phyloP scores from a whole-genome alignment of 2,113 vertebrate genomes.

The Pycnonotus jocosus region DNA sequence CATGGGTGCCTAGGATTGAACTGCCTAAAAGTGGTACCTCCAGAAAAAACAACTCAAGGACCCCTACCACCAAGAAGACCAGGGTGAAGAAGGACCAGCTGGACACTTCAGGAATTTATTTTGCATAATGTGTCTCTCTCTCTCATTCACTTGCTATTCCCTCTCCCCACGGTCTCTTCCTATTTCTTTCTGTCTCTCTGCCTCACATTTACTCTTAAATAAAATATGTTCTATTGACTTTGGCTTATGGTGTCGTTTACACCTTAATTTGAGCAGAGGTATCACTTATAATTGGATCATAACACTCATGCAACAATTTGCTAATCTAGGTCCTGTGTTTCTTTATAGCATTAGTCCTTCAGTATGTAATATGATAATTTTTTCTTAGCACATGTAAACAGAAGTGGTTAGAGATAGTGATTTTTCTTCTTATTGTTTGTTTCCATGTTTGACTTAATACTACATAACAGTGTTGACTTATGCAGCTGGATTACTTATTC shows the following conservation, averaged over 20 bases:
- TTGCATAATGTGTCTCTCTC: not conserved
- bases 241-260: not conserved
- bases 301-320: not conserved
- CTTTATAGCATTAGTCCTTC: not conserved
- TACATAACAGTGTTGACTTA: not conserved
- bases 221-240: not conserved
- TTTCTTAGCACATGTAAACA: not conserved
- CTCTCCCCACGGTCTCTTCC: not conserved
- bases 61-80: not conserved
- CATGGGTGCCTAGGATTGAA: not conserved
- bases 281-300: not conserved
- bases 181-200: not conserved
- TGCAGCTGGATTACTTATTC: not conserved
- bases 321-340: not conserved
- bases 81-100: not conserved
- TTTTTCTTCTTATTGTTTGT: not conserved
- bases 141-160: not conserved
- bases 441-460: not conserved
- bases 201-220: not conserved
- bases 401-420: not conserved
- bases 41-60: accelerated
- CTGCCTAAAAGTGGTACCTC: not conserved
- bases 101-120: not conserved
- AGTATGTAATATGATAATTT: not conserved
- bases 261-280: not conserved